Conservation (phyloP, 2,113 vertebrate genomes). For the Pycnonotus jocosus region DNA sequence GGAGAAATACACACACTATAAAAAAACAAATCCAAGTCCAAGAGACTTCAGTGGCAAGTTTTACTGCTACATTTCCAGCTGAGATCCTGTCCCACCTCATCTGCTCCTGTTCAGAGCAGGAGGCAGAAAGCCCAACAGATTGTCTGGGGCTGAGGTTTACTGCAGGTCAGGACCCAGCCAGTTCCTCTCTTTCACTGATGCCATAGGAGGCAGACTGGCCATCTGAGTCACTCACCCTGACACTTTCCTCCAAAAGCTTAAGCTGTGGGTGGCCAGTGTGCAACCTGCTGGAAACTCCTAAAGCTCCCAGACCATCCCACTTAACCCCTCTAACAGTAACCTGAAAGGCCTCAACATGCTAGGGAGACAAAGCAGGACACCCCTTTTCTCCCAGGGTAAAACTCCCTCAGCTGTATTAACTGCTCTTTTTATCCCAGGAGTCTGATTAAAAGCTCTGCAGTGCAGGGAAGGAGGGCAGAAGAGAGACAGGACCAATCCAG, state of each 20-base stretch:
- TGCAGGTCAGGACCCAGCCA: neutral
- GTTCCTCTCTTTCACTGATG: fast-evolving
- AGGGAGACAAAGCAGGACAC: neutral
- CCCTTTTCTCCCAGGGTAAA: neutral
- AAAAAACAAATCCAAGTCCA: neutral
- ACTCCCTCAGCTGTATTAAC: neutral
- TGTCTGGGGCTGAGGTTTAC: no score
- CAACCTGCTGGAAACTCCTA: neutral
- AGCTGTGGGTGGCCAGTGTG: neutral
- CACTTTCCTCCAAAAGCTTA: neutral
- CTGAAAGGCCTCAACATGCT: neutral
- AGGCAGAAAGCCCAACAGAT: neutral
- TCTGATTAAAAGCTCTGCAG: neutral
- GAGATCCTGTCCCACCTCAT: neutral
- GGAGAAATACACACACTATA: neutral
- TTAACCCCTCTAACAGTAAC: neutral
- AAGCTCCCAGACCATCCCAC: neutral
- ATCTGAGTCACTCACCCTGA: neutral
- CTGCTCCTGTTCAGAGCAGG: neutral
- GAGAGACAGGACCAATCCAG: neutral
- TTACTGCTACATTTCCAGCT: neutral
- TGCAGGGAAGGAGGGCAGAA: neutral
- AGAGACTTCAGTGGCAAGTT: neutral
- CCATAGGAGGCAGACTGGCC: neutral
- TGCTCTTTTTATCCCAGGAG: neutral